These are phyloP conservation scores for Azemiops feae DNA, from an alignment of 2,113 vertebrate species.

Conservation along the genomic window DNA sequence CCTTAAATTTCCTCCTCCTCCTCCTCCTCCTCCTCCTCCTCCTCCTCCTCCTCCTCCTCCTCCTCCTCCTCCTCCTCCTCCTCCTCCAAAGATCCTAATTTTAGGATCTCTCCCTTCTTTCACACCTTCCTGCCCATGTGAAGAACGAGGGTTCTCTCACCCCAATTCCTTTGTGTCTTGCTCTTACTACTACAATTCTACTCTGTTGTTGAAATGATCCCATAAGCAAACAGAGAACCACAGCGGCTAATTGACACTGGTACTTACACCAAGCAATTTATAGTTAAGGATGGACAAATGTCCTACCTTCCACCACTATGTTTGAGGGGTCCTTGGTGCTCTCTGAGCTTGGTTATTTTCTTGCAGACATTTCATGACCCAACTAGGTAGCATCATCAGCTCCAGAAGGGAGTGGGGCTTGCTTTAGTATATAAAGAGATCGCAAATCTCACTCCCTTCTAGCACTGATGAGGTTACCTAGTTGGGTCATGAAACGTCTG, in stretches of 20 bases:
- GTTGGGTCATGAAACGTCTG: too few species aligned
- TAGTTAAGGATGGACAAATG: background rate
- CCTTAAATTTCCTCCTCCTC: background rate
- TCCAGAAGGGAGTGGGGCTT: too few species aligned
- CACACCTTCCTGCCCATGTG: background rate
- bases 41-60: too few species aligned
- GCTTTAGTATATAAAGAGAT: too few species aligned
- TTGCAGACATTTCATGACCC: too few species aligned
- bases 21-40: too few species aligned
- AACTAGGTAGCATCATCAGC: too few species aligned
- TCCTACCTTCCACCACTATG: background rate
- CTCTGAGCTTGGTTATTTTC: too few species aligned
- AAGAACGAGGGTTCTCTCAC: background rate
- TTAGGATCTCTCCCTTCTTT: background rate
- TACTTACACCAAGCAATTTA: background rate
- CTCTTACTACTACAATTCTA: background rate
- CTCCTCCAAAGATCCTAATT: background rate
- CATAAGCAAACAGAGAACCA: background rate
- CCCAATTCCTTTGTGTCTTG: background rate
- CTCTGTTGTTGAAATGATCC: background rate
- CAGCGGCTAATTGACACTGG: background rate
- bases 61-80: too few species aligned
- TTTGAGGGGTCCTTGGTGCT: too few species aligned
- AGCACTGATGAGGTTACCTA: too few species aligned
- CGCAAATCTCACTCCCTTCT: too few species aligned